Conservation (phyloP, 2,888 invertebrate genomes). For the Coelogynopora nodosa region DNA sequence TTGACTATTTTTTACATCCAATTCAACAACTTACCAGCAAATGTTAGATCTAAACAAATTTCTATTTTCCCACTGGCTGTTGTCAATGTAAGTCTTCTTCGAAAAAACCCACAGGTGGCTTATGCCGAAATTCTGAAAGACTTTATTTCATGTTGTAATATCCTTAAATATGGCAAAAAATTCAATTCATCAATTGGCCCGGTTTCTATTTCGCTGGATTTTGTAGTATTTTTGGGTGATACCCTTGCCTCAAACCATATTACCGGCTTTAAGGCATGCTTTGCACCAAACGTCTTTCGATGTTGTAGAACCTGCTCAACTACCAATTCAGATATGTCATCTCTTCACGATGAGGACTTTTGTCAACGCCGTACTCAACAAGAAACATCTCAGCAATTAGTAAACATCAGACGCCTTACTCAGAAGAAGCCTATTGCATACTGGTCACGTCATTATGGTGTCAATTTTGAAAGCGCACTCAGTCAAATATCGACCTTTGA, state of each 20-base stretch:
- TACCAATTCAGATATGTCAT: not conserved
- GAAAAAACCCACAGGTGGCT: not conserved
- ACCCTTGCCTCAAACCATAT: constrained; percentile 9
- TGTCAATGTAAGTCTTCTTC: not conserved
- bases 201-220: not conserved
- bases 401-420: not conserved
- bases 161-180: not conserved
- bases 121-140: not conserved
- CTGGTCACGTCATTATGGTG: not conserved
- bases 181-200: not conserved
- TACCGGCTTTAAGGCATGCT: not conserved
- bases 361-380: not conserved
- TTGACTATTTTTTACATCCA: constrained; percentile 1
- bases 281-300: constrained; percentile 4
- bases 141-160: not conserved
- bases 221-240: not conserved
- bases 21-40: not conserved
- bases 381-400: not conserved
- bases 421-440: not conserved
- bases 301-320: not conserved
- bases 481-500: not conserved
- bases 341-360: not conserved
- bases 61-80: constrained; percentile 15
- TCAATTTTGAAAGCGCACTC: not conserved
- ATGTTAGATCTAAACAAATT: not conserved